Base-by-base conservation (phyloP, 2,888 invertebrate species). In the Andrena bicolor region DNA sequence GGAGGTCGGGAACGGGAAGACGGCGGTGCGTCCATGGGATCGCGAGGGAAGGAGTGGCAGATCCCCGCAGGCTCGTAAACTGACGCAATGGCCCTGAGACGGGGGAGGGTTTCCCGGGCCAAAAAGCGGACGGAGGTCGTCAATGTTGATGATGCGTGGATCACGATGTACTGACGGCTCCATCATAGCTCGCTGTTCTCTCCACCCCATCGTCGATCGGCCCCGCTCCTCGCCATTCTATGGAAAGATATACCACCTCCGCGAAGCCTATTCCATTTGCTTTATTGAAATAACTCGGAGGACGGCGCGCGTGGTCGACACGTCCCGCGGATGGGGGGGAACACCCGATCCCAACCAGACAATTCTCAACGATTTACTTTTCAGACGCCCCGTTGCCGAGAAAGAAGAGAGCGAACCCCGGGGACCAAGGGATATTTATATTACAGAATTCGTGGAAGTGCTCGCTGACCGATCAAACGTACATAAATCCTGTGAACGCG, bases 101-200 rank as follows among this genome's bases (percentile, higher is more conserved):
- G 84, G 83, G 86, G 84, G 85, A 68, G 78, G 76, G 78, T 75
- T 79, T 64, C 73, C 83, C 82, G 86, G 89, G 87, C 88, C 85
- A 86, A 89, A 90, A 88, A 90, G 91, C 91, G 92, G 91, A 92
- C 91, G 91, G 91, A 92, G 92, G 91, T 93, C 93, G 92, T 93
- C 93, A 93, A 93, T 91, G 92, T 91, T 93, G 93, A 93, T 93
- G 93, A 93, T 91, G 92, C 93, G 93, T 93, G 93, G 93, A 92
- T 93, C 91, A 92, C 91, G 92, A 93, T 92, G 89, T 90, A 92
- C 90, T 88, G 91, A 90, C 90, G 91, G 88, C 89, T 91, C 89
- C 90, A 90, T 91, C 90, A 89, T 88, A 90, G 88, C 82, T 64
- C 75, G 80, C 64, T 51, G 68, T 76, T 69, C 80, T 48, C 73